Conservation (phyloP, 30 jellyfish, hydroid and myxozoan species). For the Aurelia sp. region DNA sequence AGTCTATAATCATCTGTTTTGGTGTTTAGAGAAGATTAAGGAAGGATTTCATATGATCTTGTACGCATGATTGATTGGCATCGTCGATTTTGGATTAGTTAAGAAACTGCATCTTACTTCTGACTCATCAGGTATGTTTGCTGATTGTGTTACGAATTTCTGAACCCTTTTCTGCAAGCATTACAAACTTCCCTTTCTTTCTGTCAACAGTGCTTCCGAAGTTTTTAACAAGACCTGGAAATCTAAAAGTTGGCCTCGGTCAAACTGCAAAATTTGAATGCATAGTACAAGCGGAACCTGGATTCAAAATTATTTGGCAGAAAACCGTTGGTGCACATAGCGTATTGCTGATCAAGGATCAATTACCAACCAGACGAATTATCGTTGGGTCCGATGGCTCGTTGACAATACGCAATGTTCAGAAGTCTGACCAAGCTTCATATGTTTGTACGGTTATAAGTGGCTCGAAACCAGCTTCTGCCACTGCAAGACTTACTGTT, state of each 20-base stretch:
- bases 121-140: no score
- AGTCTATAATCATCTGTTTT: no score
- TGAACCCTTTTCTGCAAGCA: no score
- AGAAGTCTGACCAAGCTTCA: slow-evolving; percentile 70
- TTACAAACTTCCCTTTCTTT: not conserved
- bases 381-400: slow-evolving; percentile 36
- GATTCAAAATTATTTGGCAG: slow-evolving; percentile 67
- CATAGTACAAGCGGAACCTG: slow-evolving; percentile 83
- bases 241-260: slow-evolving; percentile 84
- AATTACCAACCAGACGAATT: slow-evolving; percentile 26
- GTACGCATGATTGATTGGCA: no score
- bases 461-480: slow-evolving; percentile 41
- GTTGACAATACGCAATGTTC: slow-evolving; percentile 61
- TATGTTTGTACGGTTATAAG: slow-evolving; percentile 77
- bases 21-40: no score
- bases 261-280: slow-evolving; percentile 80
- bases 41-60: no score
- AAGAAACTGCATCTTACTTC: no score
- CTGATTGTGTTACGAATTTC: no score
- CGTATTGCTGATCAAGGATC: slow-evolving; percentile 39
- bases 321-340: slow-evolving; percentile 47
- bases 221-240: slow-evolving; percentile 80
- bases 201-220: slow-evolving; percentile 60
- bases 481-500: slow-evolving; percentile 80
- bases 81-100: no score